Percentiles rank a stretch among this genome's conserved stretches.
Evolutionary conservation across 2,797 vertebrate genomes (phyloP).

Genomic region (Botia almorhae): DNA sequence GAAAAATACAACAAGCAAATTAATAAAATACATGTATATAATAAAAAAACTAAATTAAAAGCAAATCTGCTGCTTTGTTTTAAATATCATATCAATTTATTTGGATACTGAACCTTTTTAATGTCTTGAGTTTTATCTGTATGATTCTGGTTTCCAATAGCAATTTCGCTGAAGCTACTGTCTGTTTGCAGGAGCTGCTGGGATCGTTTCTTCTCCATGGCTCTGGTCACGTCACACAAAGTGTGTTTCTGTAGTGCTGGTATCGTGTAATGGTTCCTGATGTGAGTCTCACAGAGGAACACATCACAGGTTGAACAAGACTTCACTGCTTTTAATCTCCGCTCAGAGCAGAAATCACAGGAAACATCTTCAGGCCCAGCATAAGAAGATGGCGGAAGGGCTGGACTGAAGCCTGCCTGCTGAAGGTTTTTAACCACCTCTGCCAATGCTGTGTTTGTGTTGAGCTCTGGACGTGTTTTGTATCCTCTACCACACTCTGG

Average conservation of each 20-base stretch:
- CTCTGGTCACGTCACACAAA: slow-evolving; percentile 17
- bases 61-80: too few species aligned
- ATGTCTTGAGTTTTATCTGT: background rate
- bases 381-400: background rate
- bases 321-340: slow-evolving; percentile 60
- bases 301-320: slow-evolving; percentile 60
- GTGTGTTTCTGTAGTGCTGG: slow-evolving; percentile 38
- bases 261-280: slow-evolving; percentile 34
- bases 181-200: too few species aligned
- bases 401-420: slow-evolving; percentile 28
- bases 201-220: background rate
- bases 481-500: background rate
- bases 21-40: too few species aligned
- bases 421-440: slow-evolving; percentile 8
- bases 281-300: slow-evolving; percentile 22
- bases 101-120: background rate
- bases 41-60: too few species aligned
- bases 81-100: too few species aligned
- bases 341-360: slow-evolving; percentile 54
- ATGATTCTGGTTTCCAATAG: background rate
- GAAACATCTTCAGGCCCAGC: slow-evolving; percentile 21
- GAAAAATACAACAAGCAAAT: background rate
- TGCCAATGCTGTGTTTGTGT: slow-evolving; percentile 1
- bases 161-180: background rate
- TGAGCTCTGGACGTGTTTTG: slow-evolving; percentile 5